Evolutionary conservation across 2,113 vertebrate genomes (phyloP).

Genomic region (Pachypanchax playfairii): DNA sequence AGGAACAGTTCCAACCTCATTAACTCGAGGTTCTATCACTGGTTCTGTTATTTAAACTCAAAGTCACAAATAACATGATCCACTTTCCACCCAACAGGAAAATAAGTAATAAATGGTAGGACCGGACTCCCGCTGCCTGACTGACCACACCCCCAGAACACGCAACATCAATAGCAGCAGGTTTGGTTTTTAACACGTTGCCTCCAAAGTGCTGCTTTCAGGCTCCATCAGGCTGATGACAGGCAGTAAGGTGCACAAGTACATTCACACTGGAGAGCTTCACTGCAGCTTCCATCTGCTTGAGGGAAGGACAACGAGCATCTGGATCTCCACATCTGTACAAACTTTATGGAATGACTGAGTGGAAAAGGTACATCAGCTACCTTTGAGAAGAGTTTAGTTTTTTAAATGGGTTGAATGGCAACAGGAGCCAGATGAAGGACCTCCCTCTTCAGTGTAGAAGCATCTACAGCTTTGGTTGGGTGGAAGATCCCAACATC

Average conservation of each 20-base stretch:
- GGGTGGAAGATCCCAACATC: not conserved
- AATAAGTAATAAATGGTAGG: not conserved
- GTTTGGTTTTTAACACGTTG: conserved; percentile 66
- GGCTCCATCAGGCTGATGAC: conserved; percentile 82
- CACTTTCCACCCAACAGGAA: conserved; percentile 10
- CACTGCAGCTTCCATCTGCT: conserved; percentile 27
- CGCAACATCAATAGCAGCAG: conserved; percentile 91
- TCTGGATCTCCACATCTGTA: conserved; percentile 27
- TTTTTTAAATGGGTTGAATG: conserved; percentile 21
- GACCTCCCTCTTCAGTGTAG: conserved; percentile 31
- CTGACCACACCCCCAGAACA: conserved; percentile 66
- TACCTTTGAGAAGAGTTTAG: conserved; percentile 53
- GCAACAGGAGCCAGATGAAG: conserved; percentile 20
- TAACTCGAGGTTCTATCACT: conserved; percentile 9
- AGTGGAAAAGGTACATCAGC: conserved; percentile 45
- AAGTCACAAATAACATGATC: conserved; percentile 24
- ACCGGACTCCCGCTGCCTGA: conserved; percentile 34
- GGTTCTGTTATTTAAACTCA: conserved; percentile 19
- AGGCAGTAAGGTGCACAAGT: conserved; percentile 81
- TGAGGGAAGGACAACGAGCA: conserved; percentile 64
- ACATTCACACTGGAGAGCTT: conserved; percentile 67
- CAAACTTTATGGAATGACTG: conserved; percentile 47
- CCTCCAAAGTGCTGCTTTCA: conserved; percentile 97
- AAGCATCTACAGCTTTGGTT: conserved; percentile 20
- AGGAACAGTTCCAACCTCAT: conserved; percentile 55